Base-by-base conservation (phyloP, 2,113 vertebrate species). In the Paedocypris sp. region DNA sequence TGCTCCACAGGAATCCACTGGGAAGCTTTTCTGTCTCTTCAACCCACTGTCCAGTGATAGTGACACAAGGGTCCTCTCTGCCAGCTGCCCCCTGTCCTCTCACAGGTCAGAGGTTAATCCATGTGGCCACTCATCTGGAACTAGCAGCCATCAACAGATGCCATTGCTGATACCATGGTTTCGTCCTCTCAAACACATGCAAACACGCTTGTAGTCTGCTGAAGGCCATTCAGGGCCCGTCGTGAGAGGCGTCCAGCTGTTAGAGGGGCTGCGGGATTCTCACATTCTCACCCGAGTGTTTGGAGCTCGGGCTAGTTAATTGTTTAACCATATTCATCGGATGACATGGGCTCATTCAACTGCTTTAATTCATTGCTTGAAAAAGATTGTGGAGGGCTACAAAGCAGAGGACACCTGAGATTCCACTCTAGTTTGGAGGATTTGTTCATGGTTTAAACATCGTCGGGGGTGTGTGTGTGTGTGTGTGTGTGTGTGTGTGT, bases 151-250 rank as follows among this genome's bases (percentile, higher is more conserved):
- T 66, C 49, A 69, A 49, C 69, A 63, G 63, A 67, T 72, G 65
- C 69, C 61, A 72, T 58, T 26, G 39, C 60, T 49, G 58, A 74
- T 71, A 72, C 74, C 69, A 67, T 66, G 56, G 58, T 72, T 60
- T 46, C 66, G 33, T 48, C 46, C 57, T 20, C 52, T 60, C 48
- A 60, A 31, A 60, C 57, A 36, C 49, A 57, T 45, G 66, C 57
- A 62, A 35, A 56, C 42, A 54, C 36, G 64, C 13, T 28, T 29
- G 33, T 13, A 38, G 23, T 51, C 45, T 70, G 50, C 45, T 69
- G 65, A 70, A 69, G 64, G 58, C 50, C 62, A 74, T 74, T 77
- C 69, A 72, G 68, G 67, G 70, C 47, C 51, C 67, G 67, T 74
- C 66, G 72, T 70, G 56, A 61, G 41, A 59, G 49, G 54, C 56